Percentiles rank a stretch among this genome's conserved stretches.
These are phyloP conservation scores for Tragelaphus strepsiceros DNA, from an alignment of 2,113 vertebrate genomes.

Conservation along the genomic window DNA sequence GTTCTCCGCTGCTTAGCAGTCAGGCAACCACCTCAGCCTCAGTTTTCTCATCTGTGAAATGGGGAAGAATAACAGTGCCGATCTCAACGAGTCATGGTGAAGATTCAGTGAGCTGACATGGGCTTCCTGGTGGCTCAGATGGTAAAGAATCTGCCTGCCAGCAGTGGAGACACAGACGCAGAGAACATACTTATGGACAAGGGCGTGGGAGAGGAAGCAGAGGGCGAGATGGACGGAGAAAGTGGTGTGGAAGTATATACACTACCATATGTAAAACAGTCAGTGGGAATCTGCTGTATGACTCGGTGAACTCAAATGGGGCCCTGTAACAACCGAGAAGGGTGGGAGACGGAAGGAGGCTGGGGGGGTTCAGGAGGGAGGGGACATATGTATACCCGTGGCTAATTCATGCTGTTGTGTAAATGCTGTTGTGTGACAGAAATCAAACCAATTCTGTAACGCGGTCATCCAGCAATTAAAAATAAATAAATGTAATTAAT, in stretches of 20 bases:
- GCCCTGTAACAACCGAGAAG: neutral
- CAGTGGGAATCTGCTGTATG: neutral
- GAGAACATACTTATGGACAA: neutral
- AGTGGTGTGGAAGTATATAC: neutral
- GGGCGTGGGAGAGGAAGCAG: neutral
- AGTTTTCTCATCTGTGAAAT: neutral
- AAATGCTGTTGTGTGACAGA: neutral
- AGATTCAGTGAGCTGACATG: neutral
- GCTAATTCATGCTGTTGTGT: neutral
- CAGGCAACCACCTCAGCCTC: neutral
- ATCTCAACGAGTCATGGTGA: neutral
- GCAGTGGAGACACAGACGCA: neutral
- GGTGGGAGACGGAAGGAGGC: neutral
- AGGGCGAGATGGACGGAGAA: fast-evolving
- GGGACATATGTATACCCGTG: neutral
- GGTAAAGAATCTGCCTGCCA: neutral
- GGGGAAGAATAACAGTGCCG: neutral
- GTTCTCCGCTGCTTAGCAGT: neutral
- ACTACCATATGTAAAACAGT: neutral
- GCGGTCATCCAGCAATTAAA: neutral
- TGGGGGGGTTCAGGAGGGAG: neutral
- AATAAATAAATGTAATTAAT: neutral
- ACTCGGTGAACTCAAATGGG: neutral
- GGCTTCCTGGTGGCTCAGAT: neutral
- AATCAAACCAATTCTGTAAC: neutral